Evolutionary conservation across 2,888 invertebrate genomes (phyloP).

Genomic region (Limenitis camilla): DNA sequence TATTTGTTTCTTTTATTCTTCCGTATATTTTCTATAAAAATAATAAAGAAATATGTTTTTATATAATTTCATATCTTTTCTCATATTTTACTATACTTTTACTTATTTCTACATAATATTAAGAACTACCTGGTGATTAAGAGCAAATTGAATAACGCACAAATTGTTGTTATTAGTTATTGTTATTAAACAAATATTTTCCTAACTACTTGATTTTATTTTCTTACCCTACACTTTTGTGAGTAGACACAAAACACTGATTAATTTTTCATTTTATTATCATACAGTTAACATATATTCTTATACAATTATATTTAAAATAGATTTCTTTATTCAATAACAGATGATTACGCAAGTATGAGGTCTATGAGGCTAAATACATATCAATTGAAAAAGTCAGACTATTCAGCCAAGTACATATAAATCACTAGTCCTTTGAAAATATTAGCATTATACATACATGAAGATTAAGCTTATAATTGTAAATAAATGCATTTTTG

Average conservation of each 20-base stretch:
- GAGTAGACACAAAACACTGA: conserved; percentile 18
- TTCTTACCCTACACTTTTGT: neutral
- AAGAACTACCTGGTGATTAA: conserved; percentile 51
- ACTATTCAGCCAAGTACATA: neutral
- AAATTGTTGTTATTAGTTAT: conserved; percentile 34
- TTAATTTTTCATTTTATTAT: conserved; percentile 43
- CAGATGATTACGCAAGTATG: conserved; percentile 31
- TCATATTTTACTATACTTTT: neutral
- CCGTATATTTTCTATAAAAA: too few species aligned
- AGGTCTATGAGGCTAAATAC: conserved; percentile 9
- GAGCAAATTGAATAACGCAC: conserved; percentile 36
- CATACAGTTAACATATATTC: conserved; percentile 66
- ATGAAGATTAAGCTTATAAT: neutral
- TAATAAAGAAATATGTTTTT: too few species aligned
- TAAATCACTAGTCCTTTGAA: neutral
- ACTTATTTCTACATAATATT: conserved; percentile 2
- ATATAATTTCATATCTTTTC: neutral
- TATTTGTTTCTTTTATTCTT: too few species aligned
- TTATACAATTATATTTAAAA: conserved; percentile 72
- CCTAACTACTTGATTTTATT: conserved; percentile 30
- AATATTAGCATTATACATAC: neutral
- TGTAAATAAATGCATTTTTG: neutral
- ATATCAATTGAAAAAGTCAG: conserved; percentile 1
- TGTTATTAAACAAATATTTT: conserved; percentile 43
- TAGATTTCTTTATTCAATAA: conserved; percentile 65